These are phyloP conservation scores for Pristiophorus japonicus DNA, from an alignment of 2,113 vertebrate species.

Conservation along the genomic window DNA sequence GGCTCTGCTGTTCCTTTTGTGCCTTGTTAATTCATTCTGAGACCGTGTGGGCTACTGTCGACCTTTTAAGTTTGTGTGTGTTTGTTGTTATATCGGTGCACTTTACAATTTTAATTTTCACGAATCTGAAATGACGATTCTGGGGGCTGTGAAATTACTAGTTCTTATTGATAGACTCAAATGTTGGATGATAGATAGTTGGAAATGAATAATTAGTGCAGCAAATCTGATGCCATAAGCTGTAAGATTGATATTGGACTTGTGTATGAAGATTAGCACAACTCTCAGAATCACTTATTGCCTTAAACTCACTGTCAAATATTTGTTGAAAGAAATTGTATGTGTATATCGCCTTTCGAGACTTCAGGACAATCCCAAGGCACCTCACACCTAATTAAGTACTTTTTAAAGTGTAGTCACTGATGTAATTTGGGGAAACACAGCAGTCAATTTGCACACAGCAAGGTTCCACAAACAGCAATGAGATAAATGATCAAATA, in stretches of 20 bases:
- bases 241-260: neutral
- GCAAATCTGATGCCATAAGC: neutral
- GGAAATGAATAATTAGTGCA: neutral
- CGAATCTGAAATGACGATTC: neutral
- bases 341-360: neutral
- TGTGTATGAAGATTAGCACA: neutral
- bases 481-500: neutral
- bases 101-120: neutral
- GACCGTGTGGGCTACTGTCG: too few relatives aligned
- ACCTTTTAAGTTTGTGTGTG: neutral
- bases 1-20: neutral
- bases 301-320: neutral
- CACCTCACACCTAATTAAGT: neutral
- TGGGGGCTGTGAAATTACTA: neutral
- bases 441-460: neutral
- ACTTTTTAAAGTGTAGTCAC: neutral
- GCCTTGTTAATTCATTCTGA: neutral
- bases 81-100: neutral
- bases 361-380: neutral
- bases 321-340: neutral
- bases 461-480: neutral
- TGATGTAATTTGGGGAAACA: neutral
- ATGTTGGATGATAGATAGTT: neutral
- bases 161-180: neutral
- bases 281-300: constrained; percentile 1